phyloP scores from a whole-genome alignment of 2,888 invertebrate genomes.

The Erebia ligea region DNA sequence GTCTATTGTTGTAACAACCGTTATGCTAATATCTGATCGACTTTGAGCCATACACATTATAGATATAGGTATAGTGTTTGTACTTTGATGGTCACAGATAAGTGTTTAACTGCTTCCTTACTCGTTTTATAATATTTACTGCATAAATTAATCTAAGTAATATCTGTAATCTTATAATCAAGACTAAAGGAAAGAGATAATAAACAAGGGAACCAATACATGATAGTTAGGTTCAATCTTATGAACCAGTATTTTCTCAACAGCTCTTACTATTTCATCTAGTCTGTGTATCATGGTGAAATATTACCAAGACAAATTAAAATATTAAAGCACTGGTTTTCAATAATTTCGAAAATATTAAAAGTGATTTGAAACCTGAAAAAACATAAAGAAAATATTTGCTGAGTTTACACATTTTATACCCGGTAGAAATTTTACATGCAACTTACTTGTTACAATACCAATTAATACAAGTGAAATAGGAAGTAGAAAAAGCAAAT shows the following conservation, averaged over 20 bases:
- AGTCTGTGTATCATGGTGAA: not conserved
- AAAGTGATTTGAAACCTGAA: not conserved
- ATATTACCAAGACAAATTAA: not conserved
- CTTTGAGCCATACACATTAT: conserved; percentile 38
- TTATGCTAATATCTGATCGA: conserved; percentile 57
- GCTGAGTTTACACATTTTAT: not conserved
- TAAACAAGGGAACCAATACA: not conserved
- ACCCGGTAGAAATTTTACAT: conserved; percentile 12
- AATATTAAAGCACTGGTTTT: not conserved
- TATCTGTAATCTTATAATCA: not conserved
- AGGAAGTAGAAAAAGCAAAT: conserved; percentile 24
- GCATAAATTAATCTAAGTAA: not conserved
- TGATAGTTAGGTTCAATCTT: not conserved
- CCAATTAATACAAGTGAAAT: conserved; percentile 21
- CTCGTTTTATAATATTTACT: not conserved
- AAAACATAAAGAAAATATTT: too few relatives aligned
- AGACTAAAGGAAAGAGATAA: not conserved
- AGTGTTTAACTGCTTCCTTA: not conserved
- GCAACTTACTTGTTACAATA: conserved; percentile 8
- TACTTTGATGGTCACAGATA: conserved; percentile 6
- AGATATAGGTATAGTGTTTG: not conserved
- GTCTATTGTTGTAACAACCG: conserved; percentile 59
- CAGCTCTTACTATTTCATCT: not conserved
- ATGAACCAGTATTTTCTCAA: not conserved
- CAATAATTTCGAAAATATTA: not conserved